Conservation (phyloP, 2,113 vertebrate species). For the Nicator chloris region DNA sequence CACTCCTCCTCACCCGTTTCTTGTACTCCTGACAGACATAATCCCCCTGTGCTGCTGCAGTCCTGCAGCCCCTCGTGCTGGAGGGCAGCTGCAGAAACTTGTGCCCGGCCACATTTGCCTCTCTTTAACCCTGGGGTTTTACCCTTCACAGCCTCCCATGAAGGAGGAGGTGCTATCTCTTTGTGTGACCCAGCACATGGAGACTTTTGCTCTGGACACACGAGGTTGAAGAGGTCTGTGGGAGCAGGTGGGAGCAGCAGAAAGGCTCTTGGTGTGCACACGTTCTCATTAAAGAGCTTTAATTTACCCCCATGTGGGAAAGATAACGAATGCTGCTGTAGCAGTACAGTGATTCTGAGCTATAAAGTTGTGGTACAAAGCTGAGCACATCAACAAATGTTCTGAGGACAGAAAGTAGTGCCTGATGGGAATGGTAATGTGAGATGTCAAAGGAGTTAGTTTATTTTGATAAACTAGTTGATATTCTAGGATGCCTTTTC, state of each 20-base stretch:
- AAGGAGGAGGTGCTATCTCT: neutral
- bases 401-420: neutral
- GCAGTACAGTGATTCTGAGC: neutral
- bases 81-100: neutral
- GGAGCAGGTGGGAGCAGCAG: neutral
- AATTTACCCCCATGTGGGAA: neutral
- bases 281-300: neutral
- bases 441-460: neutral
- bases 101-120: neutral
- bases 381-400: neutral
- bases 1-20: neutral
- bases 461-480: constrained; percentile 3
- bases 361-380: neutral
- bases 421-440: neutral
- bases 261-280: neutral
- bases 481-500: neutral
- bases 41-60: neutral
- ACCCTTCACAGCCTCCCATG: neutral
- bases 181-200: neutral
- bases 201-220: neutral
- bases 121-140: neutral
- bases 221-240: neutral
- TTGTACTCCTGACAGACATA: neutral
- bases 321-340: neutral
- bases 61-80: neutral